Evolutionary conservation across 2,888 invertebrate genomes (phyloP), one percentile per base, ranked within the genome.

Genomic region (Ophion ventricosus): DNA sequence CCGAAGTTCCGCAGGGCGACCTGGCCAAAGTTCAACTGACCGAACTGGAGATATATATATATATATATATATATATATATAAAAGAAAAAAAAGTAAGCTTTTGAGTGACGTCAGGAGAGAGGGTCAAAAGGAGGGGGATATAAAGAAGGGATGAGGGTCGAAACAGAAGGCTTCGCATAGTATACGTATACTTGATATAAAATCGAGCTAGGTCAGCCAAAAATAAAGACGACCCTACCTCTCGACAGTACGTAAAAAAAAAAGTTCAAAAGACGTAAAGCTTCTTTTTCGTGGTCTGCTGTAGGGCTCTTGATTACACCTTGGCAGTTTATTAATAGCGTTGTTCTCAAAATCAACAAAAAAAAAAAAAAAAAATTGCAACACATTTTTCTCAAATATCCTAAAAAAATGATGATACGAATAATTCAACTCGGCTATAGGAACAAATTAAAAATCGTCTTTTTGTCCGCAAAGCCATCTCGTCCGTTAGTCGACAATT

Each of bases 161-260:
- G 79, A 79, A 59, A 59, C 25, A 63, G 35, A 54, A 75, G 54
- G 54, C 75, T 75, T 26, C 40, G 17, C 23, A 23, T n/a, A 67
- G 57, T 57, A 7, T 20, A 20, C 57, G 57, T 57, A 57, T 20
- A 23, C 23, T 23, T 43, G 43, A 43, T 43, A 43, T 14, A 61
- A 54, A 61, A 59, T 59, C 57, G 49, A 64, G 35, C 66, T 49
- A 54, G 83, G 80, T 83, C 80, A 83, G 56, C 77, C 54, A 69
- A 81, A 81, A 81, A 84, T 84, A 84, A 84, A 67, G 49, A 40
- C 49, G 77, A 84, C 67, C 76, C 73, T 23, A 70, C 59, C 78
- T 35, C 70, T 66, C 23, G 59, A 8, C n/a, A 25, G 67, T 64
- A 70, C 7, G 11, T 49, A 20, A 43, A 73, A 73, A 61, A 69